These are phyloP conservation scores for Morinoia aosen DNA, from an alignment of 2,888 invertebrate genomes.

Conservation along the genomic window DNA sequence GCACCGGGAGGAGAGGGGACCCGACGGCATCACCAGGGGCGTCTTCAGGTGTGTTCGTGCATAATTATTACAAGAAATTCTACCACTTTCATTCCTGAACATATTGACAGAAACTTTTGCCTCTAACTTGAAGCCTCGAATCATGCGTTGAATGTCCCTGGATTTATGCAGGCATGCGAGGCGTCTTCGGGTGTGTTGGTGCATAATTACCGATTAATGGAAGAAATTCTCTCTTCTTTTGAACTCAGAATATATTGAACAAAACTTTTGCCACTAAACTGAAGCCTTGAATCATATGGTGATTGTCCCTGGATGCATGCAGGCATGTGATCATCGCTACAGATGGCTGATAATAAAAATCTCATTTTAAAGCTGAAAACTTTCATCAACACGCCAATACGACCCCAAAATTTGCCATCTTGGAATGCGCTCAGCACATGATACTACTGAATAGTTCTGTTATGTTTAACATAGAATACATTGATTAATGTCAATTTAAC, in stretches of 20 bases:
- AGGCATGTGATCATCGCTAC: not conserved
- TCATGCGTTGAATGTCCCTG: not conserved
- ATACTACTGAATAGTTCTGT: too few relatives aligned
- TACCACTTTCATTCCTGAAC: not conserved
- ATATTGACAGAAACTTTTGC: not conserved
- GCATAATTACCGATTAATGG: too few relatives aligned
- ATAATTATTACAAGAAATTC: not conserved
- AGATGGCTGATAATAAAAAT: too few relatives aligned
- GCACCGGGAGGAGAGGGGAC: slow-evolving; percentile 63
- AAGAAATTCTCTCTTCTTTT: too few relatives aligned
- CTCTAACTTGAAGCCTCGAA: not conserved
- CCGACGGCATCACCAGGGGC: slow-evolving; percentile 66
- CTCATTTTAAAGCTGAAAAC: too few relatives aligned
- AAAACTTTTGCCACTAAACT: not conserved
- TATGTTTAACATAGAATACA: too few relatives aligned
- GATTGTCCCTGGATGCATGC: not conserved
- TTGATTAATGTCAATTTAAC: too few relatives aligned
- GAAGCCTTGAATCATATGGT: too few relatives aligned
- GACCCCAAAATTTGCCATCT: too few relatives aligned
- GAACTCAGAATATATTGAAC: not conserved
- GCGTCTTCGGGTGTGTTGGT: slow-evolving; percentile 59
- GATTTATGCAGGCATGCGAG: too few relatives aligned
- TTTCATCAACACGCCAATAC: too few relatives aligned
- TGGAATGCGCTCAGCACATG: too few relatives aligned
- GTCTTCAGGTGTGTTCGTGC: slow-evolving; percentile 56